These are phyloP conservation scores for Rhincodon typus DNA, from an alignment of 2,797 vertebrate species.

Conservation along the genomic window DNA sequence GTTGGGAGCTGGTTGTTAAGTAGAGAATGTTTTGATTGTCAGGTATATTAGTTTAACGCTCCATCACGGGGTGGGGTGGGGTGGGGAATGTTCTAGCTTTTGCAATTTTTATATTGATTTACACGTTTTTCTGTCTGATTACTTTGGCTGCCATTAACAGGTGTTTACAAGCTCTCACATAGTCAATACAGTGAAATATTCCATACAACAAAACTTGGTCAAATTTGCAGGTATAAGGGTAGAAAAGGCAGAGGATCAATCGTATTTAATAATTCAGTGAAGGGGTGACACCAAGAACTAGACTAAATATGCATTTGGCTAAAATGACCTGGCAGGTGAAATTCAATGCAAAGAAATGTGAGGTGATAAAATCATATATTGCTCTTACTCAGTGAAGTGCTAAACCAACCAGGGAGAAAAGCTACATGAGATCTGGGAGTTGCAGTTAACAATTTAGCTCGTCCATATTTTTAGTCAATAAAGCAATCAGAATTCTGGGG, in stretches of 20 bases:
- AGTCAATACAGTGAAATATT: not conserved
- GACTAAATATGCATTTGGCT: not conserved
- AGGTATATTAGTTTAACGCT: not conserved
- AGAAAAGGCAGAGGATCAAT: not conserved
- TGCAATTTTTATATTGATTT: not conserved
- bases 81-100: not conserved
- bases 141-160: not conserved
- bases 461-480: not conserved
- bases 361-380: too few species aligned
- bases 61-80: not conserved
- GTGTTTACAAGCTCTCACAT: not conserved
- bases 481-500: not conserved
- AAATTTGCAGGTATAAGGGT: not conserved
- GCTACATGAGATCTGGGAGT: not conserved
- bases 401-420: not conserved
- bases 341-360: not conserved
- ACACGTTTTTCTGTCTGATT: not conserved
- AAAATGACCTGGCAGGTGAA: not conserved
- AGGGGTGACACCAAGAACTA: not conserved
- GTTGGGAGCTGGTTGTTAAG: not conserved
- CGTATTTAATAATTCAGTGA: not conserved
- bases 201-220: not conserved
- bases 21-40: not conserved
- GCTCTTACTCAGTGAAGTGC: not conserved
- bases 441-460: not conserved